Evolutionary conservation across 1,140 invertebrate genomes (phyloP), one percentile per base, ranked within the genome.

Genomic region (Drosophila arawakana): DNA sequence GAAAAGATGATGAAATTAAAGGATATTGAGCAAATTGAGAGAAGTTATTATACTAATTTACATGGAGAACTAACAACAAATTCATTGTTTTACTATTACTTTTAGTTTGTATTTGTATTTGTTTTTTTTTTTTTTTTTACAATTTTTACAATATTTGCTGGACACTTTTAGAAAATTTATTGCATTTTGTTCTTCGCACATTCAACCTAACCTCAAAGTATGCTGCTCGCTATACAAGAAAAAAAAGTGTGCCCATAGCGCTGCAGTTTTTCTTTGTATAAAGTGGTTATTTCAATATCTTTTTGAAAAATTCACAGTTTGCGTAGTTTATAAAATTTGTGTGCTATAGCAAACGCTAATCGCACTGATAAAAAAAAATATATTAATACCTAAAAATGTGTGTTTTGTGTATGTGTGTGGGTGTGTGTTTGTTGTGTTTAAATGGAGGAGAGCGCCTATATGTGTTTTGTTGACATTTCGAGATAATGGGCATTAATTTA

Each of bases 271-370:
- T 7, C 8, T 52, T 59, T 46, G 44, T 9, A 54, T 66, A 73
- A 21, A 59, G 52, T 54, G 25, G 25, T 30, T 4, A 47, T 55
- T 58, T 44, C 41, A 54, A 46, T 76, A 61, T 62, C 10, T 30
- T 68, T 67, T 67, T 13, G 35, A 60, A 67, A 73, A 67, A 61
- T 57, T 76, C 71, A 73, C 61, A 61, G 63, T 73, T 76, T 7
- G 39, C 54, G 37, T 39, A 39, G 55, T 54, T 13, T 54, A 52
- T 18, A 50, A 70, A 60, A 39, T 15, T 18, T 13, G 37, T 46
- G 41, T 30, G 44, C 63, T 62, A 41, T 65, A 25, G 55, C 66
- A 68, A 68, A 60, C 39, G 55, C 69, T 11, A 47, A 39, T 35
- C 15, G 69, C 69, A 58, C 52, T 39, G 37, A 72, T 72, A 72